Evolutionary conservation across 1,140 invertebrate species (phyloP).

Genomic region (Drosophila elegans): DNA sequence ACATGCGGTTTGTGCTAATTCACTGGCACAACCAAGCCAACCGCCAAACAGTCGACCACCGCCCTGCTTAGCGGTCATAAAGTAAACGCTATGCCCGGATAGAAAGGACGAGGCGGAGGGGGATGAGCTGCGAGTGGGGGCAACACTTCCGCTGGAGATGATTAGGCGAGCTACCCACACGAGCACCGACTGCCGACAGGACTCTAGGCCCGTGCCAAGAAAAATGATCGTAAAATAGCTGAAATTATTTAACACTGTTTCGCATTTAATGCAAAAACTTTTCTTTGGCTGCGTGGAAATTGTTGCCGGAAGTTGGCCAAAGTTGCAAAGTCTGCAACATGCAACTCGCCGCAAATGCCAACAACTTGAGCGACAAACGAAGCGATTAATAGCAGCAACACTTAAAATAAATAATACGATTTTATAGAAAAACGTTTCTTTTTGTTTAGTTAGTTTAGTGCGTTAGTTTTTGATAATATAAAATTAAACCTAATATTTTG

Average conservation of each 20-base stretch:
- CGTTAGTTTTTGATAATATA: no score
- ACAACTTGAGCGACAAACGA: slow-evolving; percentile 55
- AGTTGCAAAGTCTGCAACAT: slow-evolving; percentile 63
- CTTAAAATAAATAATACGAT: background rate
- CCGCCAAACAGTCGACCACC: slow-evolving; percentile 40
- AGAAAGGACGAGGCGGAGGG: background rate
- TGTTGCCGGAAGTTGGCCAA: slow-evolving; percentile 74
- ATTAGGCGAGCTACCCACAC: slow-evolving; percentile 32
- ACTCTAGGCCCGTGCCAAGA: slow-evolving; percentile 37
- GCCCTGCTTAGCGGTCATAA: slow-evolving; percentile 57
- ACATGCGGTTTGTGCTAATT: slow-evolving; percentile 78
- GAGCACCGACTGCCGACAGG: slow-evolving; percentile 3
- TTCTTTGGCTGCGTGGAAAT: slow-evolving; percentile 52
- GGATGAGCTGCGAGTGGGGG: slow-evolving; percentile 1
- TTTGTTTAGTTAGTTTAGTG: no score
- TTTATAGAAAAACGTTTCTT: no score
- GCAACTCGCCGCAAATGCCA: slow-evolving; percentile 27
- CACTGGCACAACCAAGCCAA: slow-evolving; percentile 47
- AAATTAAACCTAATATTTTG: no score
- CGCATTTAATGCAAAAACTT: slow-evolving; percentile 80
- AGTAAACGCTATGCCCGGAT: slow-evolving; percentile 42
- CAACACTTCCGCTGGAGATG: slow-evolving; percentile 65
- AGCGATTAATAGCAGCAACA: slow-evolving; percentile 65
- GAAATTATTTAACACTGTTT: slow-evolving; percentile 81
- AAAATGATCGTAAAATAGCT: slow-evolving; percentile 73